Evolutionary conservation across 2,888 invertebrate genomes (phyloP), one percentile per base, ranked within the genome.

Genomic region (Drosophila limbata): DNA sequence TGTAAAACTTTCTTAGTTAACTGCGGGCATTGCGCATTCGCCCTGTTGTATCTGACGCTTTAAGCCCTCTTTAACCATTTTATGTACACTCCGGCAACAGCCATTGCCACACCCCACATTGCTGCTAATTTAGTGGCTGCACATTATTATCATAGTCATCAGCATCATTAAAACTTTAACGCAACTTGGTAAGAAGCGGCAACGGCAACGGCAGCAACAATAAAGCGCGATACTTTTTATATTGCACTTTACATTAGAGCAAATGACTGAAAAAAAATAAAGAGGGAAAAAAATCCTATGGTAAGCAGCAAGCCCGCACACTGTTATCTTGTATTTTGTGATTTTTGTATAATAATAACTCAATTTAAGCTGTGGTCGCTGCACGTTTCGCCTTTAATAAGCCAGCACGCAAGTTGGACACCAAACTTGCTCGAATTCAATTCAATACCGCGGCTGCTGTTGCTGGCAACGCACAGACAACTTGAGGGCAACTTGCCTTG

Each of bases 101-200:
- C 53, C 44, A 44, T 56, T 47, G 52, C 56, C 44, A 44, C 59
- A 19, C 67, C 60, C 53, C 79, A 44, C 80, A 50, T 56, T 60
- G 44, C 81, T 69, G 86, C 87, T 88, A 89, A 85, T 85, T 85
- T 88, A 88, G 88, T 89, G 88, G 86, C 83, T 80, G 73, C 88
- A 78, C 89, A 86, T 81, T 89, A 89, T 86, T 89, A 86, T 86
- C 90, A 81, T 83, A 84, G 89, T 86, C 90, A 86, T 90, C 86
- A 88, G 87, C 90, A 90, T 86, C 86, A 86, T 86, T 86, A 86
- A 86, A 86, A 86, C 79, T 86, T 86, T 84, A 77, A 88, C 77
- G 85, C 77, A 89, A 84, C 67, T 89, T 88, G 83, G 71, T 81
- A 70, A 74, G 79, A 78, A 81, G 71, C 79, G 79, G 63, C 64